Conservation (phyloP, 2,113 vertebrate genomes). For the Argyrosomus japonicus region DNA sequence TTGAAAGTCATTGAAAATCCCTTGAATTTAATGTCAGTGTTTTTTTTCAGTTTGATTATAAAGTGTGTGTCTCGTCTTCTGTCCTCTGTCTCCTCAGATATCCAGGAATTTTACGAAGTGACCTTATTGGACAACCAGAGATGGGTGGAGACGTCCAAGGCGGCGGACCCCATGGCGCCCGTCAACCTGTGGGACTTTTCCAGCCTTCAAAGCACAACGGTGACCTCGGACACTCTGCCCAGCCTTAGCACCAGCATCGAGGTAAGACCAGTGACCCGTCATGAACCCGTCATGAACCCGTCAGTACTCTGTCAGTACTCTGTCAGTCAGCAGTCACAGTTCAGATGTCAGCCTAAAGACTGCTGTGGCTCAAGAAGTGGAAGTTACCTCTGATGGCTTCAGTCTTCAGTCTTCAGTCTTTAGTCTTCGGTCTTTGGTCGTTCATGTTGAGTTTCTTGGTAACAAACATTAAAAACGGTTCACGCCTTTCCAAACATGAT, state of each 20-base stretch:
- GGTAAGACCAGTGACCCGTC: slow-evolving; percentile 72
- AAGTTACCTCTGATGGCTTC: too few relatives aligned
- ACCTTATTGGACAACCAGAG: slow-evolving; percentile 96
- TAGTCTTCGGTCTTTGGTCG: neutral
- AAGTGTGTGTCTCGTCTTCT: neutral
- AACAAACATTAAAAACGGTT: too few relatives aligned
- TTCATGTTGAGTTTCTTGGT: neutral
- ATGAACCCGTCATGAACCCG: too few relatives aligned
- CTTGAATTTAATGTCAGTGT: neutral
- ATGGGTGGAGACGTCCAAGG: slow-evolving; percentile 88
- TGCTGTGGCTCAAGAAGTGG: neutral
- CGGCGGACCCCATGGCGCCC: slow-evolving; percentile 84
- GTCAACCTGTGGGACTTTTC: slow-evolving; percentile 96
- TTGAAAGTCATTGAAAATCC: neutral
- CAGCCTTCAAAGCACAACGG: slow-evolving; percentile 93
- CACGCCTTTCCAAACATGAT: neutral
- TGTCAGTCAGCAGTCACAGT: neutral
- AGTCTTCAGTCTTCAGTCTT: too few relatives aligned
- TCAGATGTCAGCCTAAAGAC: neutral
- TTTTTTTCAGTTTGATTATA: neutral
- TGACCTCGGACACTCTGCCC: slow-evolving; percentile 93
- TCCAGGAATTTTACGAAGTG: slow-evolving; percentile 99
- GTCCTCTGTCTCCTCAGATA: slow-evolving; percentile 83
- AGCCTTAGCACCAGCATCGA: slow-evolving; percentile 95
- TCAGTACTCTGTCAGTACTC: too few relatives aligned